A percentile compares a stretch with the other conserved stretches of the same genome.
phyloP scores from a whole-genome alignment of 2,113 vertebrate species.

The Lophura nycthemera region DNA sequence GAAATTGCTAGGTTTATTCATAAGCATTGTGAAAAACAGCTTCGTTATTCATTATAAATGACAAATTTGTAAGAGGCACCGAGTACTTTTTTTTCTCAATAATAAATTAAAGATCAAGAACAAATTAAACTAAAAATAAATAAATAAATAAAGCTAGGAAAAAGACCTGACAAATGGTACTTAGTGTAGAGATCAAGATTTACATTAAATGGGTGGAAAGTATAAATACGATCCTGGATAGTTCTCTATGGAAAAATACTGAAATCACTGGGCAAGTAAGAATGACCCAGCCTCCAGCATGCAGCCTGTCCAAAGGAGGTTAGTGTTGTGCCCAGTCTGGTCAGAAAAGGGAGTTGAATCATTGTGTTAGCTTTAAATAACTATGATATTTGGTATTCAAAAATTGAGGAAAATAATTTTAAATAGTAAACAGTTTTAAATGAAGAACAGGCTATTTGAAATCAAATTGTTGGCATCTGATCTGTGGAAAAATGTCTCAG shows the following conservation, averaged over 20 bases:
- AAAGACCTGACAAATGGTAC: neutral
- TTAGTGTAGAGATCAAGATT: neutral
- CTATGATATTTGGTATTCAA: neutral
- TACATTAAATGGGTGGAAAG: neutral
- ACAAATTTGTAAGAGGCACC: neutral
- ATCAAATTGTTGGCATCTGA: neutral
- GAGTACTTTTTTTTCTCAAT: neutral
- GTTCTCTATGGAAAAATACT: neutral
- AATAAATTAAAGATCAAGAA: neutral
- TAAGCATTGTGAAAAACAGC: neutral
- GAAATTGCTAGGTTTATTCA: neutral
- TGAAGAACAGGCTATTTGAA: neutral
- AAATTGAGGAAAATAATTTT: constrained; percentile 24
- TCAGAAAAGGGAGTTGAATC: neutral
- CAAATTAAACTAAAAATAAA: neutral
- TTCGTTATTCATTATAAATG: neutral
- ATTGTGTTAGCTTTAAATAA: constrained; percentile 21
- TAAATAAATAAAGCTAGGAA: neutral
- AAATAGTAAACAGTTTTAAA: neutral
- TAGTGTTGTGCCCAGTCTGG: neutral
- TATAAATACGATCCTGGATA: neutral
- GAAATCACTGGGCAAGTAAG: neutral
- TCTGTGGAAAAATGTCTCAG: constrained; percentile 4
- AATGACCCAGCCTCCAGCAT: neutral
- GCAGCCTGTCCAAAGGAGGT: neutral